phyloP scores from a whole-genome alignment of 2,113 vertebrate genomes.

The Athene noctua region DNA sequence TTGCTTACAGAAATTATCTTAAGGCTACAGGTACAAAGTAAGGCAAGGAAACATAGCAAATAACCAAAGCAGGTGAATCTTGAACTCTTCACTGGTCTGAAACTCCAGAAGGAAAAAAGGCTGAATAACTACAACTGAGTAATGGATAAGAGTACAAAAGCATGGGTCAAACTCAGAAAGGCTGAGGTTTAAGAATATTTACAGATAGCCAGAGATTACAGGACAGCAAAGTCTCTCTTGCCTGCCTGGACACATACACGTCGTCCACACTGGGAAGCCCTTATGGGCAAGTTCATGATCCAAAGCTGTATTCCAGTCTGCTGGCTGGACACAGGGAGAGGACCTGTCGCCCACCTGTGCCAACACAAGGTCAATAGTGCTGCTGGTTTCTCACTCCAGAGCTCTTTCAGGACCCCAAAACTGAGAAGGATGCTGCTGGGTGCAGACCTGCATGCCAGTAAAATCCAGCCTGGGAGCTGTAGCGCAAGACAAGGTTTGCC shows the following conservation, averaged over 20 bases:
- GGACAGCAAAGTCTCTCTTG: background rate
- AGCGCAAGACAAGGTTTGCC: background rate
- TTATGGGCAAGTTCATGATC: background rate
- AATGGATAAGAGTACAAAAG: background rate
- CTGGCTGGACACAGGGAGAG: background rate
- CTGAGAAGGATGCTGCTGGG: background rate
- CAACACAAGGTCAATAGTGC: background rate
- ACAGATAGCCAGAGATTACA: background rate
- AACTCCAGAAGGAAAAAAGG: background rate
- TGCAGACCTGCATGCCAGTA: background rate
- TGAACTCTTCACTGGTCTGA: background rate
- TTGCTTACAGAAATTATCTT: background rate
- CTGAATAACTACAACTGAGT: background rate
- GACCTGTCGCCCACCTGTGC: background rate
- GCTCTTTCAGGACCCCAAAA: background rate
- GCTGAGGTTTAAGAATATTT: background rate
- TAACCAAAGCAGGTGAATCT: background rate
- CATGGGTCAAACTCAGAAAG: background rate
- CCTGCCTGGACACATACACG: background rate
- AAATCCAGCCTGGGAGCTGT: background rate
- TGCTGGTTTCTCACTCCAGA: background rate
- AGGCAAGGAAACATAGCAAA: background rate
- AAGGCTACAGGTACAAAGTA: background rate
- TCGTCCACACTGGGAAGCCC: background rate
- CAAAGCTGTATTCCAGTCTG: background rate